Evolutionary conservation across 2,888 invertebrate species (phyloP).

Genomic region (Drosophila kuntzei): DNA sequence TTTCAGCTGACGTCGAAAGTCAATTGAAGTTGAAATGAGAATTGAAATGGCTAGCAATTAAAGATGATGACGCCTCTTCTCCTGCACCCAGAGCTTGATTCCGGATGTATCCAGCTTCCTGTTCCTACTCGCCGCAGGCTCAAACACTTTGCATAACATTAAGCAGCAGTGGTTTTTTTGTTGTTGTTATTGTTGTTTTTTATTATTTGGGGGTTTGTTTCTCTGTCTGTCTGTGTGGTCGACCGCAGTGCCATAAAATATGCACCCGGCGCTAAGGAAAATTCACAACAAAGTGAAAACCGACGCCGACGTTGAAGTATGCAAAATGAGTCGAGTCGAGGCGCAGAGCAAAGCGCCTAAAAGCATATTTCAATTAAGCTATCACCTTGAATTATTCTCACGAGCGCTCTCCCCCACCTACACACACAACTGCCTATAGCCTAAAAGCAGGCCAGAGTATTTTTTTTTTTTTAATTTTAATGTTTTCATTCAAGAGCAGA

Average conservation of each 20-base stretch:
- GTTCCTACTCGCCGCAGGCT: constrained; percentile 63
- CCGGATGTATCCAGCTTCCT: constrained; percentile 33
- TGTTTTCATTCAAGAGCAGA: constrained; percentile 74
- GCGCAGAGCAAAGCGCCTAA: constrained; percentile 75
- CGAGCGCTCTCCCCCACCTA: constrained; percentile 49
- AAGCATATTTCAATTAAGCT: constrained; percentile 85
- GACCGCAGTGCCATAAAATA: constrained; percentile 73
- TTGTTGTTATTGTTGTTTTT: constrained; percentile 41
- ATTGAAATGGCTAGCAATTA: constrained; percentile 78
- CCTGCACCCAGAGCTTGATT: constrained; percentile 28
- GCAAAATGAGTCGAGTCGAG: constrained; percentile 59
- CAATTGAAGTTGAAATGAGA: constrained; percentile 76
- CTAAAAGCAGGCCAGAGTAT: constrained; percentile 63
- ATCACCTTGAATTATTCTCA: constrained; percentile 84
- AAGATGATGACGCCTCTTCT: constrained; percentile 63
- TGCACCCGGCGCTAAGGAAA: constrained; percentile 60
- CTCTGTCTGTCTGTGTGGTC: constrained; percentile 51
- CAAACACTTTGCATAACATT: constrained; percentile 81
- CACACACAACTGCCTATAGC: constrained; percentile 34
- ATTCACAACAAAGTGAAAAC: constrained; percentile 67
- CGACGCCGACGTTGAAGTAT: constrained; percentile 52
- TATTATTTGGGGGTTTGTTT: constrained; percentile 35
- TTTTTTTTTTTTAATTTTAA: constrained; percentile 74
- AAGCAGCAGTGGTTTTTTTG: constrained; percentile 60
- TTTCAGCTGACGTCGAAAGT: constrained; percentile 64